Conservation (phyloP, 2,797 vertebrate genomes). For the Amazona finschi region DNA sequence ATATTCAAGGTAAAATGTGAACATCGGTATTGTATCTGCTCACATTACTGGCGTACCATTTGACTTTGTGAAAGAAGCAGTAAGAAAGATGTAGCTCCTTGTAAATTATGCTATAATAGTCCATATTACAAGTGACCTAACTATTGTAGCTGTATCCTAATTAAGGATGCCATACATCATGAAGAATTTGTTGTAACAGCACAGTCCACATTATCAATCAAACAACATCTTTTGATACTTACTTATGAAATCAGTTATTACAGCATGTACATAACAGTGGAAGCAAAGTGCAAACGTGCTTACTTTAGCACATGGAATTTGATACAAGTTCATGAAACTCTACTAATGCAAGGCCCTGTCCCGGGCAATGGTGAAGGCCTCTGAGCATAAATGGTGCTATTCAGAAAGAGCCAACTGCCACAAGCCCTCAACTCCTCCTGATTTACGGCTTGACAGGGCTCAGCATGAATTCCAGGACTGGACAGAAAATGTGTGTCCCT, state of each 20-base stretch:
- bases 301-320: not conserved
- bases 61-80: not conserved
- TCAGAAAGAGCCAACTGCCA: constrained; percentile 29
- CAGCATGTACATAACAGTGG: not conserved
- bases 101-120: not conserved
- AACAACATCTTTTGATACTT: not conserved
- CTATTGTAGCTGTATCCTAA: not conserved
- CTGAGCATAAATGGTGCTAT: constrained; percentile 23
- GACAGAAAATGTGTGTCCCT: not conserved
- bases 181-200: not conserved
- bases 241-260: not conserved
- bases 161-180: not conserved
- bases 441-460: not conserved
- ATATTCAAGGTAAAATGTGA: not conserved
- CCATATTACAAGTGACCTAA: not conserved
- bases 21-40: not conserved
- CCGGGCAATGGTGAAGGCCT: not conserved
- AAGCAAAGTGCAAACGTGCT: not conserved
- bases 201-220: not conserved
- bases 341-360: not conserved
- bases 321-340: not conserved
- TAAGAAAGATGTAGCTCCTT: not conserved
- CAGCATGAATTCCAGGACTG: not conserved
- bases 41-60: too few relatives aligned
- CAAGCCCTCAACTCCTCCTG: not conserved